These are phyloP conservation scores for Chamaetylas fuelleborni DNA, from an alignment of 2,113 vertebrate genomes.

Conservation along the genomic window DNA sequence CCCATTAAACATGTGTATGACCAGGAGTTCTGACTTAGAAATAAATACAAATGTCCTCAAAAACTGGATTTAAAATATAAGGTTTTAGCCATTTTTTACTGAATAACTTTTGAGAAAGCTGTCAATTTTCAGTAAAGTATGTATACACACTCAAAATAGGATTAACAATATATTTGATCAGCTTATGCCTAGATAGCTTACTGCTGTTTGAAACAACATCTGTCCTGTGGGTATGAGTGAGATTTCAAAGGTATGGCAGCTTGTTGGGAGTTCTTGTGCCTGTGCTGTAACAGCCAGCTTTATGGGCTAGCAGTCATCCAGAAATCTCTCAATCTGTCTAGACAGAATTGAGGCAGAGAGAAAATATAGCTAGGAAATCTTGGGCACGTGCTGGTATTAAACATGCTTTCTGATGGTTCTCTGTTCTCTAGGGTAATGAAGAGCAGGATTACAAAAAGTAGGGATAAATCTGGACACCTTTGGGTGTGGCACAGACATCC, in stretches of 20 bases:
- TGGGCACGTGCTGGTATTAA: background rate
- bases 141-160: background rate
- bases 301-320: background rate
- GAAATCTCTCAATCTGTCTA: constrained; percentile 3
- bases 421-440: background rate
- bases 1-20: background rate
- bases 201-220: background rate
- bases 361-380: background rate
- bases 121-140: background rate
- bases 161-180: background rate
- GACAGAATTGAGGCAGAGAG: constrained; percentile 5
- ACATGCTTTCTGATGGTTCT: background rate
- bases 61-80: background rate
- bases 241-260: background rate
- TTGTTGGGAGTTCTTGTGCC: background rate
- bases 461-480: background rate
- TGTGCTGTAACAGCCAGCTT: background rate
- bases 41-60: background rate
- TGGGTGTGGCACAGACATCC: background rate
- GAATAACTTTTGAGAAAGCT: background rate
- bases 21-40: background rate
- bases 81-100: background rate
- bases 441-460: background rate
- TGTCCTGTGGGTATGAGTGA: background rate
- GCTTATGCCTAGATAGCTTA: background rate